These are phyloP conservation scores for Megaceryle torquata DNA, from an alignment of 2,113 vertebrate species.

Conservation along the genomic window DNA sequence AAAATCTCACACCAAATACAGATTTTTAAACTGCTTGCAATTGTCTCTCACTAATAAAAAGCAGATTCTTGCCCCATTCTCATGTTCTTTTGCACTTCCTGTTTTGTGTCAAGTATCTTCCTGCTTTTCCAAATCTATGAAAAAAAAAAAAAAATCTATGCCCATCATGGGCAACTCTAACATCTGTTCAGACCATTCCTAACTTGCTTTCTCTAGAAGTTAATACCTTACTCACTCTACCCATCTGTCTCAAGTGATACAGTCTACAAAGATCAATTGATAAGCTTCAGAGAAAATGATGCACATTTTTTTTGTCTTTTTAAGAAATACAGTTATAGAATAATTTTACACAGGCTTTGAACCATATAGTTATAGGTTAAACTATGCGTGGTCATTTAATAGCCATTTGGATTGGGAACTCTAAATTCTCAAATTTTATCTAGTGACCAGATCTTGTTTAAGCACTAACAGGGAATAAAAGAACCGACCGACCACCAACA, in stretches of 20 bases:
- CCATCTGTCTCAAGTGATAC: neutral
- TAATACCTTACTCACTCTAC: neutral
- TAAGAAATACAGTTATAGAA: neutral
- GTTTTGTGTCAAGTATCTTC: neutral
- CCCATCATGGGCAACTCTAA: fast-evolving
- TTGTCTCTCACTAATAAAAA: neutral
- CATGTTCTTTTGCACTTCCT: neutral
- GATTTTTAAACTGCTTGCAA: neutral
- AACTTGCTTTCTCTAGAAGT: neutral
- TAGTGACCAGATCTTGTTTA: neutral
- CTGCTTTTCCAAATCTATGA: neutral
- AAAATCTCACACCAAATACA: neutral
- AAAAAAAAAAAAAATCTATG: neutral
- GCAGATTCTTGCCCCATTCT: neutral
- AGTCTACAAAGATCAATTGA: fast-evolving
- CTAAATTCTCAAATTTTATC: neutral
- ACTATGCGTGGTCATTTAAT: neutral
- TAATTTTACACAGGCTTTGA: neutral
- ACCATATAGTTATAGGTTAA: neutral
- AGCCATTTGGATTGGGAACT: neutral
- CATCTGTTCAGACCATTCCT: neutral
- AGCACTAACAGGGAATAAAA: neutral
- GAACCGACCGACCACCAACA: neutral
- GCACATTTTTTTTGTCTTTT: neutral
- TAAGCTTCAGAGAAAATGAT: neutral